phyloP scores from a whole-genome alignment of 2,888 invertebrate genomes.

The Pristionchus fissidentatus region DNA sequence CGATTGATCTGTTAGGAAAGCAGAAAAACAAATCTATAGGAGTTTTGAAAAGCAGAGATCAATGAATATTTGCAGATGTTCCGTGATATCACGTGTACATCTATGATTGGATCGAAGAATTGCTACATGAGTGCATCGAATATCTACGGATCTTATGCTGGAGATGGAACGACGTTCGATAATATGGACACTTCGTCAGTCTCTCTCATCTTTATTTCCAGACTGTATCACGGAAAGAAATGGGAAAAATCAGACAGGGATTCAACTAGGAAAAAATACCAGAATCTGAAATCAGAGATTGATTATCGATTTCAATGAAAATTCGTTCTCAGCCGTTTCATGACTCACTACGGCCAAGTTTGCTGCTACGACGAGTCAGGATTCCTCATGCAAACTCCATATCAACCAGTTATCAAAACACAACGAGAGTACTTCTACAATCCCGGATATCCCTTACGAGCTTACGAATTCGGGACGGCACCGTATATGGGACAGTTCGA shows the following conservation, averaged over 20 bases:
- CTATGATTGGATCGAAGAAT: conserved; percentile 90
- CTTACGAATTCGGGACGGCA: conserved; percentile 88
- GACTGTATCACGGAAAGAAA: background rate
- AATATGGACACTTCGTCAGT: conserved; percentile 58
- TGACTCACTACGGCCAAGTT: conserved; percentile 85
- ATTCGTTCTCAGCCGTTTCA: conserved; percentile 67
- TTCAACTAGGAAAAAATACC: too few relatives aligned
- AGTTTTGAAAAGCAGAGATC: background rate
- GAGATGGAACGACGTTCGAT: conserved; percentile 59
- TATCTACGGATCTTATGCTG: conserved; percentile 71
- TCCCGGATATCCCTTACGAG: conserved; percentile 75
- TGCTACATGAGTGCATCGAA: conserved; percentile 80
- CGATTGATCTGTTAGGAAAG: background rate
- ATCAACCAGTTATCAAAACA: conserved; percentile 83
- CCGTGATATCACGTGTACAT: conserved; percentile 81
- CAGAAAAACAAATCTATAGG: background rate
- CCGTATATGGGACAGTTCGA: conserved; percentile 96
- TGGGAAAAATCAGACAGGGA: background rate
- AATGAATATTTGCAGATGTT: conserved; percentile 59
- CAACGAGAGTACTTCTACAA: conserved; percentile 67
- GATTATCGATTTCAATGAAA: background rate
- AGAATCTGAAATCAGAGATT: conserved; percentile 28
- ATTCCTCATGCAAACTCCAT: conserved; percentile 92
- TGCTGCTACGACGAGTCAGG: conserved; percentile 96
- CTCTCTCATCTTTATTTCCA: background rate